Conservation (phyloP, 1,140 invertebrate genomes). For the Macrosteles quadrilineatus region DNA sequence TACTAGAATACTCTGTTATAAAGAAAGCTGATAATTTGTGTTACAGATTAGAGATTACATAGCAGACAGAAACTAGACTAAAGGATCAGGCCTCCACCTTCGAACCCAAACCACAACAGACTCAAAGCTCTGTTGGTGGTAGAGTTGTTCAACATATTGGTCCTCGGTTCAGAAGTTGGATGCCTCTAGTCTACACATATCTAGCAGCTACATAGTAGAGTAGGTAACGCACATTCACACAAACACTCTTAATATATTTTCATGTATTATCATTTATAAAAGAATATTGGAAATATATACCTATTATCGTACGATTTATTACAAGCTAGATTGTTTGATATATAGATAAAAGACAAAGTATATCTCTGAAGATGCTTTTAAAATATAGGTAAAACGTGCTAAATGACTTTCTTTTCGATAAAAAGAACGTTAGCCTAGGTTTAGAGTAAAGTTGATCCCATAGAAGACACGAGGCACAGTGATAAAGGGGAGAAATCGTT, state of each 20-base stretch:
- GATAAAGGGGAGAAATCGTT: constrained; percentile 10
- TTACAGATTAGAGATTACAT: constrained; percentile 28
- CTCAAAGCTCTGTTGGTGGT: neutral
- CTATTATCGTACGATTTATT: constrained; percentile 15
- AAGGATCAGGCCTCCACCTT: constrained; percentile 1
- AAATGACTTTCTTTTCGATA: constrained; percentile 14
- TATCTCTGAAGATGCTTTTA: constrained; percentile 23
- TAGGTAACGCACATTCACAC: constrained; percentile 19
- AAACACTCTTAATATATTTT: constrained; percentile 21
- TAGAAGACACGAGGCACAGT: constrained; percentile 27
- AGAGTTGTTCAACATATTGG: neutral
- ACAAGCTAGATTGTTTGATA: constrained; percentile 25
- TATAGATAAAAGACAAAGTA: constrained; percentile 20
- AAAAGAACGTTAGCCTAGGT: constrained; percentile 26
- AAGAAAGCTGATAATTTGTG: constrained; percentile 29
- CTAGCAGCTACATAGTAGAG: constrained; percentile 26
- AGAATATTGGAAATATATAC: constrained; percentile 25
- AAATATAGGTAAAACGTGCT: constrained; percentile 20
- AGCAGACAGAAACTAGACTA: constrained; percentile 29
- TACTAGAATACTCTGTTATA: constrained; percentile 17
- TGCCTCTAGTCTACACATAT: neutral
- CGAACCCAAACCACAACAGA: neutral
- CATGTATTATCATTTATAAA: constrained; percentile 28
- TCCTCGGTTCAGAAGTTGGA: neutral
- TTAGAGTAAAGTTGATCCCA: constrained; percentile 31